phyloP scores from a whole-genome alignment of 2,888 invertebrate genomes.

The Incurvaria masculella region DNA sequence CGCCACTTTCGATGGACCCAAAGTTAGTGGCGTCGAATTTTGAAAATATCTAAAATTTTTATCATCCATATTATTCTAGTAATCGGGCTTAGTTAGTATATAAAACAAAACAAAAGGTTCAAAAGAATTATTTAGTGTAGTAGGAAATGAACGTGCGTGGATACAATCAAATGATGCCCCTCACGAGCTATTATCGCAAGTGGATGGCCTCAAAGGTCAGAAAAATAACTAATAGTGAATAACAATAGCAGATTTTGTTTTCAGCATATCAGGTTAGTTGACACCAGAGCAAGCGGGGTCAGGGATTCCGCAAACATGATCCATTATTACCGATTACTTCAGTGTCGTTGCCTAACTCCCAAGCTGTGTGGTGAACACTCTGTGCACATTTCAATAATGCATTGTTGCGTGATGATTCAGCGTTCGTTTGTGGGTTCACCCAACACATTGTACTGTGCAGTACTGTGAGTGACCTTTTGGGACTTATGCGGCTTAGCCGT shows the following conservation, averaged over 20 bases:
- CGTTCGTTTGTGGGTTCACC: not conserved
- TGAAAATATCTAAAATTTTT: too few relatives aligned
- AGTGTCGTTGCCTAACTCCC: not conserved
- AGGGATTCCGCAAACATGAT: not conserved
- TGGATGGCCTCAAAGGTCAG: not conserved
- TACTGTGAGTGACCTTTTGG: not conserved
- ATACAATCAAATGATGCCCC: not conserved
- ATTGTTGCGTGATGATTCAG: not conserved
- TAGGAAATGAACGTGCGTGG: too few relatives aligned
- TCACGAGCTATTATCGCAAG: not conserved
- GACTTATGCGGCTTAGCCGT: too few relatives aligned
- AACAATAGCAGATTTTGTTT: not conserved
- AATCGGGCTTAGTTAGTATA: too few relatives aligned
- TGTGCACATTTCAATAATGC: not conserved
- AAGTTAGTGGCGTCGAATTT: too few relatives aligned
- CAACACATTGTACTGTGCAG: not conserved
- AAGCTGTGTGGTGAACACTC: too few relatives aligned
- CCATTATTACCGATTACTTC: not conserved
- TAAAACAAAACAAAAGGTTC: too few relatives aligned
- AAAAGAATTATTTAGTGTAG: too few relatives aligned
- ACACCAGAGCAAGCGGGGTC: not conserved
- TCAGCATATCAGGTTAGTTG: not conserved
- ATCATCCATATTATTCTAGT: too few relatives aligned
- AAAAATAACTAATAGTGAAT: not conserved
- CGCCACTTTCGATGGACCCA: not conserved